Evolutionary conservation across 2,797 vertebrate species (phyloP), one percentile per base, ranked within the genome.

Genomic region (Heterohyrax brucei): DNA sequence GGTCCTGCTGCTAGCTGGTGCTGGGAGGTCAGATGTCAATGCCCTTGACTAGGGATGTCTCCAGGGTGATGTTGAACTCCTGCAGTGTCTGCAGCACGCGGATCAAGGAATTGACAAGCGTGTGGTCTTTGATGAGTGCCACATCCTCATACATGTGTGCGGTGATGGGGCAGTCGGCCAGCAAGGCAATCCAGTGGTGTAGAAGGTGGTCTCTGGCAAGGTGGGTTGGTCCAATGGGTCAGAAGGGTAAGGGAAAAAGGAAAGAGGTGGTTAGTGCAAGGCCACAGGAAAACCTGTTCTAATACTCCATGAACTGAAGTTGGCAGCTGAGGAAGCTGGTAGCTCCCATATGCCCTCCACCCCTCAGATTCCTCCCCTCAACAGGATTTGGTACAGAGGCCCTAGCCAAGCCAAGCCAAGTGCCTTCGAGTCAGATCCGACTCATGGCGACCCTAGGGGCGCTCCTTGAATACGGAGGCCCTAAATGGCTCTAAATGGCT

Each of bases 51-150:
- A 99, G 99, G 13, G 99, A 99, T 1, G 99, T 99, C 98, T 99
- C 99, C 98, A 99, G 98, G 26, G 99, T 99, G 97, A 99, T 99
- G 98, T 99, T 99, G 98, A 99, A 99, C 97, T 99, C 99, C 98
- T 99, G 99, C 98, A 99, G 98, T 83, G 99, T 99, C 98, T 99
- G 99, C 96, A 99, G 98, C 91, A 99, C 99, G 96, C 99, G 99
- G 98, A 99, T 99, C 97, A 99, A 98, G 97, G 99, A 99, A 98
- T 99, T 99, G 95, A 99, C 99, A 96, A 99, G 98, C 0, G 99
- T 99, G 91, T 99, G 99, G 98, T 99, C 99, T 98, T 99, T 99
- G 95, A 99, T 99, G 96, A 99, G 98, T 2, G 99, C 99, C 9
- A 97, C 93, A 30, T 99, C 99, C 97, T 99, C 99, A n/a, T 99